A percentile compares a stretch with the other conserved stretches of the same genome.
These are phyloP conservation scores for Cryptoprocta ferox DNA, from an alignment of 2,797 vertebrate species.

Conservation along the genomic window DNA sequence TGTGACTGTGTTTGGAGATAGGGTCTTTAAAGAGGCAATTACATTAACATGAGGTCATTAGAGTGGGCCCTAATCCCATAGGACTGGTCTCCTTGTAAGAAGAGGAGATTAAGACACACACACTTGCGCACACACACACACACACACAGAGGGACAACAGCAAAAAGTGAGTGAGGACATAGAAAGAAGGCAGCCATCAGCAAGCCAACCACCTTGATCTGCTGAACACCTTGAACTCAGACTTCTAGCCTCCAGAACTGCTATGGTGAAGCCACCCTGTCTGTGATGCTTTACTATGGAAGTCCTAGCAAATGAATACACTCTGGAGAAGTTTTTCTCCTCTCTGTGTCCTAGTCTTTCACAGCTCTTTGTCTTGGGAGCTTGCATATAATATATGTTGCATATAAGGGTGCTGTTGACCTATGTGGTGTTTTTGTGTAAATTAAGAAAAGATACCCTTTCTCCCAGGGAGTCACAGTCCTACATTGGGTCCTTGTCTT, in stretches of 20 bases:
- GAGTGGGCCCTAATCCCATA: background rate
- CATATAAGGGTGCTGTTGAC: too few species aligned
- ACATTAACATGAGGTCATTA: background rate
- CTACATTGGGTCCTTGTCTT: background rate
- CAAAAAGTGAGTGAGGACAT: background rate
- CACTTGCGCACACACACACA: fast-evolving
- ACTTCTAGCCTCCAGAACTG: background rate
- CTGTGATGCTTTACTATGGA: background rate
- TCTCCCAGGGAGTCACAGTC: background rate
- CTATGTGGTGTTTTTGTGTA: background rate
- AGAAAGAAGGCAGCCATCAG: background rate
- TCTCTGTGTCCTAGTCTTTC: background rate
- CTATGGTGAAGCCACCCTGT: background rate
- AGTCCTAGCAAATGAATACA: background rate
- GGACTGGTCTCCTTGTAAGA: background rate
- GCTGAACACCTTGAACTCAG: background rate
- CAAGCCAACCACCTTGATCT: background rate
- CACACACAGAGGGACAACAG: too few species aligned
- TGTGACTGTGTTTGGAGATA: background rate
- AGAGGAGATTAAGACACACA: background rate
- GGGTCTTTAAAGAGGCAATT: background rate
- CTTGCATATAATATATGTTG: background rate
- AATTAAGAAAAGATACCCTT: background rate
- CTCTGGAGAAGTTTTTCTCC: background rate
- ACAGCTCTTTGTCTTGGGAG: background rate